A percentile compares a stretch with the other conserved stretches of the same genome.
phyloP scores from a whole-genome alignment of 2,113 vertebrate species.

The Albula glossodonta region DNA sequence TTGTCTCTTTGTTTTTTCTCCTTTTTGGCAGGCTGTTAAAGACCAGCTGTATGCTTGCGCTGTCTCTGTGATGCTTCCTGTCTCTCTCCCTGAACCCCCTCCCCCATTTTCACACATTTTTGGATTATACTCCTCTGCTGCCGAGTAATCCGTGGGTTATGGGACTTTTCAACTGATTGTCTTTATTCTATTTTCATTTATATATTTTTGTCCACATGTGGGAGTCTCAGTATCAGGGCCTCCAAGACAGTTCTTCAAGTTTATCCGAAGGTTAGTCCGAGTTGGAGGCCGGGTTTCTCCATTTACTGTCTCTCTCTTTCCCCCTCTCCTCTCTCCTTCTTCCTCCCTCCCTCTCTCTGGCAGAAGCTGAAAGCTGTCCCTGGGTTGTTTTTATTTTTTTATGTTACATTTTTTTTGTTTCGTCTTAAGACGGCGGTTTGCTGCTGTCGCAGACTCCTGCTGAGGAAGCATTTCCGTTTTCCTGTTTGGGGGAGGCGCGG shows the following conservation, averaged over 20 bases:
- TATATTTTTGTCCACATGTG: neutral
- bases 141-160: neutral
- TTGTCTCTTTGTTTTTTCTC: slow-evolving; percentile 50
- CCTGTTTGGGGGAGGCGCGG: slow-evolving; percentile 82
- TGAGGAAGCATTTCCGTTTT: slow-evolving; percentile 73
- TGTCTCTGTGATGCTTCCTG: slow-evolving; percentile 23
- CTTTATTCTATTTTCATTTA: neutral
- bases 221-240: slow-evolving; percentile 3
- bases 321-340: slow-evolving; percentile 50
- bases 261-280: neutral
- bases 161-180: slow-evolving; percentile 2
- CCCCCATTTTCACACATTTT: slow-evolving; percentile 13
- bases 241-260: neutral
- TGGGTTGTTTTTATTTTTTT: slow-evolving; percentile 42
- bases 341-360: slow-evolving; percentile 53
- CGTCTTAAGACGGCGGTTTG: slow-evolving; percentile 78
- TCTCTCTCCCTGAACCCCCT: neutral
- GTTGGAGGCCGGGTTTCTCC: neutral
- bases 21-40: slow-evolving; percentile 65
- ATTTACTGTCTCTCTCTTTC: neutral
- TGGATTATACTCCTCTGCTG: slow-evolving; percentile 15
- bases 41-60: slow-evolving; percentile 67
- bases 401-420: slow-evolving; percentile 32
- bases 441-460: slow-evolving; percentile 66
- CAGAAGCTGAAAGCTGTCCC: slow-evolving; percentile 50